Percentiles rank a stretch among this genome's conserved stretches.
These are phyloP conservation scores for Dreissena rostriformis DNA, from an alignment of 1,140 invertebrate genomes.

Conservation along the genomic window DNA sequence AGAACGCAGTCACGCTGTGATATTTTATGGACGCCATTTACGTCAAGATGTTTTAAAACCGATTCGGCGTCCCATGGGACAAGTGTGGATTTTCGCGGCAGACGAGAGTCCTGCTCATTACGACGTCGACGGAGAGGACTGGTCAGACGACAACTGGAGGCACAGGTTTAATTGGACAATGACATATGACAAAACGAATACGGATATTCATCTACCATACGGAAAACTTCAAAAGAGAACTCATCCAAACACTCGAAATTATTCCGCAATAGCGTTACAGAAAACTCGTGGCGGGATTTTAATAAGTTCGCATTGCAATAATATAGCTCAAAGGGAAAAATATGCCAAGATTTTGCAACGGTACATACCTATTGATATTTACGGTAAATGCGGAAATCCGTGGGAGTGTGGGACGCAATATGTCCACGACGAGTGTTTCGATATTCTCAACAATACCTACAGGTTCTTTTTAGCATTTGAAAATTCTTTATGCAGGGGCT, in stretches of 20 bases:
- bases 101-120: constrained; percentile 13
- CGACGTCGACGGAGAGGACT: constrained; percentile 6
- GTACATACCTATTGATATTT: constrained; percentile 17
- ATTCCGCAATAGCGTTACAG: background rate
- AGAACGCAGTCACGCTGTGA: constrained; percentile 13
- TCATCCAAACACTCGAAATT: constrained; percentile 15
- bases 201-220: constrained; percentile 42
- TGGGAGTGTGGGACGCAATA: constrained; percentile 44
- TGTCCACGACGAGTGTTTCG: constrained; percentile 41
- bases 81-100: constrained; percentile 43
- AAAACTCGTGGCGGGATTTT: constrained; percentile 34
- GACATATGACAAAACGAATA: constrained; percentile 44
- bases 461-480: constrained; percentile 51
- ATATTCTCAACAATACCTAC: constrained; percentile 40
- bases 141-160: constrained; percentile 27
- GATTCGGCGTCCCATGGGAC: constrained; percentile 24
- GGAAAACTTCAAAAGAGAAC: constrained; percentile 30
- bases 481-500: constrained; percentile 38
- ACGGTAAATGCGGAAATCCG: constrained; percentile 32
- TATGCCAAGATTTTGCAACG: constrained; percentile 19
- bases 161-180: constrained; percentile 48
- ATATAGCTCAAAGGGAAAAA: constrained; percentile 14
- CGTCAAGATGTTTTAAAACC: constrained; percentile 11
- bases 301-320: constrained; percentile 45
- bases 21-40: constrained; percentile 43